Conservation (phyloP, 2,888 invertebrate species). For the Oligia latruncula region DNA sequence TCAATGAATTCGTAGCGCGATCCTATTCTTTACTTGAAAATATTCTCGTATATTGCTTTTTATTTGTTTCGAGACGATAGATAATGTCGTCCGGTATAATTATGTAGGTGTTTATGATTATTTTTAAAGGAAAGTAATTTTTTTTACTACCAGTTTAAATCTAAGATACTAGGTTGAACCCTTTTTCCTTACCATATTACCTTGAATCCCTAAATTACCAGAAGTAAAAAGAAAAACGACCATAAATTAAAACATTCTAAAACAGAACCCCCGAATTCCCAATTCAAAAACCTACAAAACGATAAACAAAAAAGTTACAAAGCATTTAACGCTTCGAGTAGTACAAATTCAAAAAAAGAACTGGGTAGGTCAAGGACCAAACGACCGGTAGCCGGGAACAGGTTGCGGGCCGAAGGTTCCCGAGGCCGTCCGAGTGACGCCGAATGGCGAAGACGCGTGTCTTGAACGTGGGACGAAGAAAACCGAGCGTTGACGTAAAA, state of each 20-base stretch:
- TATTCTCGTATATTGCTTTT: neutral
- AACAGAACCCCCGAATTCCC: slow-evolving; percentile 44
- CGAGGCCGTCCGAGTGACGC: slow-evolving; percentile 51
- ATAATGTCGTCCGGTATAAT: neutral
- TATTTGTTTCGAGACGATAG: neutral
- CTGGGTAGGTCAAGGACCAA: slow-evolving; percentile 72
- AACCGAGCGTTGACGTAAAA: slow-evolving; percentile 53
- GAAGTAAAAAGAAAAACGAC: slow-evolving; percentile 20
- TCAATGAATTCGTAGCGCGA: no score
- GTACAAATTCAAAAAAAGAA: slow-evolving; percentile 62
- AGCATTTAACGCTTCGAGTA: slow-evolving; percentile 57
- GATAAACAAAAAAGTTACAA: slow-evolving; percentile 57
- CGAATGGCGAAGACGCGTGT: slow-evolving; percentile 60
- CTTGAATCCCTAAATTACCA: slow-evolving; percentile 1
- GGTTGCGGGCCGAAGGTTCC: slow-evolving; percentile 60
- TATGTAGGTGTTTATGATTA: neutral
- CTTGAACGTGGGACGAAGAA: slow-evolving; percentile 54
- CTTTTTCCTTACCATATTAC: neutral
- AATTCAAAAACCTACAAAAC: slow-evolving; percentile 55
- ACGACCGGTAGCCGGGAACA: slow-evolving; percentile 70
- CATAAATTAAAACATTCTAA: slow-evolving; percentile 51
- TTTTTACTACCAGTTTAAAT: neutral
- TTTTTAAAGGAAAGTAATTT: neutral
- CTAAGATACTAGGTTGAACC: neutral
- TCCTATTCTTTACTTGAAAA: neutral